A percentile compares a stretch with the other conserved stretches of the same genome.
Evolutionary conservation across 1,140 invertebrate species (phyloP).

Genomic region (Anastatus disparis): DNA sequence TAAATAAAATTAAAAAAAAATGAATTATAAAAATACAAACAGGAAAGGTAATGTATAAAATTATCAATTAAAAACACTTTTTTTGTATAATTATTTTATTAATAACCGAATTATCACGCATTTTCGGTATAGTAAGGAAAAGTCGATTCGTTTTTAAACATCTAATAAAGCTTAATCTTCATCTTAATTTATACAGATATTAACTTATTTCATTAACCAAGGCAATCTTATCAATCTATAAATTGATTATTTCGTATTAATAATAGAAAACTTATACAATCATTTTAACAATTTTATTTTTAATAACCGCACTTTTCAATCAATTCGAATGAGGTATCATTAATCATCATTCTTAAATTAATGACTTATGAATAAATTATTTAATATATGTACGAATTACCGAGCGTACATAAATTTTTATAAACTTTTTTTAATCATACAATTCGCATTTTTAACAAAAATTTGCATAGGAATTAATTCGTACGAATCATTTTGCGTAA

Average conservation of each 20-base stretch:
- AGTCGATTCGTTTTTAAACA: background rate
- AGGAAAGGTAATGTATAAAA: conserved; percentile 16
- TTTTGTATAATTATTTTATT: conserved; percentile 4
- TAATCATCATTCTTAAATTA: conserved; percentile 8
- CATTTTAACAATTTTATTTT: conserved; percentile 26
- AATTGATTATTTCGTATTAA: conserved; percentile 14
- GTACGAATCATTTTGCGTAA: conserved; percentile 5
- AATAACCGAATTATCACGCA: background rate
- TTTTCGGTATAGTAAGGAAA: conserved; percentile 6
- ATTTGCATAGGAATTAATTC: conserved; percentile 11
- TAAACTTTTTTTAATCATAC: conserved; percentile 4
- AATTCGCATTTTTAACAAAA: conserved; percentile 22
- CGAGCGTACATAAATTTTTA: conserved; percentile 11
- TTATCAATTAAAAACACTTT: background rate
- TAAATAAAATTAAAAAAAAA: too few relatives aligned
- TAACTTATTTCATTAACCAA: conserved; percentile 27
- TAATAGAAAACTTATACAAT: conserved; percentile 19
- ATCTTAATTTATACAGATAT: background rate
- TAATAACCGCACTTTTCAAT: conserved; percentile 7
- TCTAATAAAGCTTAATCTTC: conserved; percentile 6
- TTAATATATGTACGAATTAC: background rate
- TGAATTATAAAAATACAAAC: conserved; percentile 36
- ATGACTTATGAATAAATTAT: conserved; percentile 30
- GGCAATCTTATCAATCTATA: conserved; percentile 16
- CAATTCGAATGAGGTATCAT: conserved; percentile 16